phyloP scores from a whole-genome alignment of 2,113 vertebrate species.

The Stictonetta naevosa region DNA sequence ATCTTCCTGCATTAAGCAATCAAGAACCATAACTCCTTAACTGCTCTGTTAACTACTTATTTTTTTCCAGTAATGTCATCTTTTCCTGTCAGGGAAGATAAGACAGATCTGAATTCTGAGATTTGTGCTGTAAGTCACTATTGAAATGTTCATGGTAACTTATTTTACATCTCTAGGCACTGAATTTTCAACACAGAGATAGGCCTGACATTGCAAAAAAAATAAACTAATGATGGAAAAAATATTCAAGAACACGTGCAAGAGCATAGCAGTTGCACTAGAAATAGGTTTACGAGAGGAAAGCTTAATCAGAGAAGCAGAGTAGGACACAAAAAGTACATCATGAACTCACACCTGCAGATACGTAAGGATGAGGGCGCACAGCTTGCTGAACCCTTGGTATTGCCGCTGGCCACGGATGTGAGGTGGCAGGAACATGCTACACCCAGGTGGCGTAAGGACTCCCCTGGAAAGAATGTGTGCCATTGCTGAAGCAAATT shows the following conservation, averaged over 20 bases:
- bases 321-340: background rate
- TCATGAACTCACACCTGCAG: background rate
- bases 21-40: background rate
- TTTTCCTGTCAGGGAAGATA: background rate
- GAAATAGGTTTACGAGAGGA: background rate
- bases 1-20: background rate
- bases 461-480: fast-evolving
- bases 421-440: background rate
- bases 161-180: background rate
- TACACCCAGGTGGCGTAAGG: background rate
- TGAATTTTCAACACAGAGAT: background rate
- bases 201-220: background rate
- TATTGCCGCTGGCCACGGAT: background rate
- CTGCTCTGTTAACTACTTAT: background rate
- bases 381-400: background rate
- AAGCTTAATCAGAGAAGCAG: background rate
- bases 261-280: background rate
- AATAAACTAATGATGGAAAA: background rate
- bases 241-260: background rate
- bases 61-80: background rate
- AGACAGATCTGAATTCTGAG: background rate
- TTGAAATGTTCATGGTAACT: background rate
- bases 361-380: background rate
- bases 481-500: background rate
- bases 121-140: background rate